phyloP scores from a whole-genome alignment of 2,888 invertebrate genomes.

The Corythucha ciliata region DNA sequence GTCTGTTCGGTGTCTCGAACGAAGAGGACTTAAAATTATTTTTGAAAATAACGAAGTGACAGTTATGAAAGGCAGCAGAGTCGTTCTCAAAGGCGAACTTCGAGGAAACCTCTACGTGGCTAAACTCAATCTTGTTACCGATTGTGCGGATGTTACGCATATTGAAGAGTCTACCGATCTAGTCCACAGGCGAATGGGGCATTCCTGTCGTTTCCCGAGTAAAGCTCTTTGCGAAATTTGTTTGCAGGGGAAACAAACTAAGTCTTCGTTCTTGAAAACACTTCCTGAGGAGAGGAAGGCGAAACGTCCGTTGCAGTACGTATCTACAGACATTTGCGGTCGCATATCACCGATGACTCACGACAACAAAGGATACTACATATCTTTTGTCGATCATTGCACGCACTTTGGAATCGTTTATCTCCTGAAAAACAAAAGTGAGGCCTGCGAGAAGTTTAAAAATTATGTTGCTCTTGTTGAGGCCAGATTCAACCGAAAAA shows the following conservation, averaged over 20 bases:
- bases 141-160: neutral
- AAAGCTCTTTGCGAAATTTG: neutral
- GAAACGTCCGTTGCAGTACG: neutral
- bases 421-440: neutral
- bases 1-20: neutral
- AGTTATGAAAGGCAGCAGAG: neutral
- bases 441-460: neutral
- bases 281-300: neutral
- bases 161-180: neutral
- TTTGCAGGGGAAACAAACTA: neutral
- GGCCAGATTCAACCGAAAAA: neutral
- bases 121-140: neutral
- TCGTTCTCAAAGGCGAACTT: neutral
- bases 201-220: neutral
- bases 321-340: neutral
- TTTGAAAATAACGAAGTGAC: neutral
- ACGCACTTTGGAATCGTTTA: neutral
- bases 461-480: conserved; percentile 2
- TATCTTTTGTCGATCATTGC: neutral
- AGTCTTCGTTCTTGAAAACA: neutral
- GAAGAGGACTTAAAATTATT: neutral
- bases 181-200: conserved; percentile 11
- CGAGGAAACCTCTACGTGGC: neutral
- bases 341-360: neutral
- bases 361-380: neutral